Evolutionary conservation across 2,113 vertebrate genomes (phyloP).

Genomic region (Nycticryphes semicollaris): DNA sequence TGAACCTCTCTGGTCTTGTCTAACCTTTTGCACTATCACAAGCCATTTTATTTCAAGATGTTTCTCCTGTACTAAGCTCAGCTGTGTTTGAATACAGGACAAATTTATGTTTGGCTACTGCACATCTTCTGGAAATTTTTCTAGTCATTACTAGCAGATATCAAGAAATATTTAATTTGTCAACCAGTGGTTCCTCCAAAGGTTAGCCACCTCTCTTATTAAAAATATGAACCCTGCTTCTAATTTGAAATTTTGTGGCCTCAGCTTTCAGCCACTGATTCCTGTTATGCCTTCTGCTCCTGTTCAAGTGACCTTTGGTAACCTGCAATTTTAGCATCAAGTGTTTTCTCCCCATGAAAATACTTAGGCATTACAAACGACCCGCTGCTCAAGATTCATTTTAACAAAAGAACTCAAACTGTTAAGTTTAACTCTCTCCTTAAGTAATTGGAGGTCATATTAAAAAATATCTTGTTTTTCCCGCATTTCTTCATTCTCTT

Average conservation of each 20-base stretch:
- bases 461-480: neutral
- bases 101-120: neutral
- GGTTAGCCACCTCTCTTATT: neutral
- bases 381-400: neutral
- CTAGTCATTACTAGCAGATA: neutral
- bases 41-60: neutral
- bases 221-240: conserved; percentile 9
- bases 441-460: neutral
- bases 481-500: conserved; percentile 29
- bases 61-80: neutral
- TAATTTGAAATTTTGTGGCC: conserved; percentile 14
- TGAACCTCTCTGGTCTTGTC: fast-evolving
- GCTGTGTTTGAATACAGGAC: neutral
- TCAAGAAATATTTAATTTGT: neutral
- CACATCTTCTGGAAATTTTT: neutral
- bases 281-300: neutral
- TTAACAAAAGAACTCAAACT: conserved; percentile 5
- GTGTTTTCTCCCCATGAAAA: neutral
- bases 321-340: neutral
- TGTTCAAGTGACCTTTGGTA: neutral
- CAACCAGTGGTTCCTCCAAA: neutral
- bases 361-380: neutral
- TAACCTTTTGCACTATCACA: neutral
- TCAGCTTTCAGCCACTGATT: neutral
- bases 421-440: neutral